These are phyloP conservation scores for Furcifer pardalis DNA, from an alignment of 2,797 vertebrate genomes.

Conservation along the genomic window DNA sequence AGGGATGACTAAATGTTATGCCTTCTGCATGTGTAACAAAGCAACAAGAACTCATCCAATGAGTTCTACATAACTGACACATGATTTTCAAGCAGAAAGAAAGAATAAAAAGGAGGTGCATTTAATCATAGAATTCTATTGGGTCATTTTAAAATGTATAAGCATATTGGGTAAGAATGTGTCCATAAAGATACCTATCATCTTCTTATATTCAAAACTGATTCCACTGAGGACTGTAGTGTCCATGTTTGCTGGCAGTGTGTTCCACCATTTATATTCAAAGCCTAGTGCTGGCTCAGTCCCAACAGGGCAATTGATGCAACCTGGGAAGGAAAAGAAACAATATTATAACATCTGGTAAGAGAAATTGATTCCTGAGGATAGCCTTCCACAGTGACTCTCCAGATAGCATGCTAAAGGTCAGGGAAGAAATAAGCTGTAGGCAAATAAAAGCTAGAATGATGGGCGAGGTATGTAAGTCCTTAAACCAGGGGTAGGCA, in stretches of 20 bases:
- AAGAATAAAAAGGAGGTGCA: not conserved
- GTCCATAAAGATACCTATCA: slow-evolving; percentile 78
- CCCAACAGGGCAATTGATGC: slow-evolving; percentile 85
- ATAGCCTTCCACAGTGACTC: not conserved
- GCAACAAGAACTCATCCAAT: not conserved
- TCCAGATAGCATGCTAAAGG: not conserved
- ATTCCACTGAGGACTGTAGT: slow-evolving; percentile 81
- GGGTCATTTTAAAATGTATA: not conserved
- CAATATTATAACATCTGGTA: not conserved
- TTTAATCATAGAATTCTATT: not conserved
- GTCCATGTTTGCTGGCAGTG: slow-evolving; percentile 90
- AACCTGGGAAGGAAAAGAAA: slow-evolving; percentile 75
- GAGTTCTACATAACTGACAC: not conserved
- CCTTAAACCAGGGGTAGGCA: too few relatives aligned
- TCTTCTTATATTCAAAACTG: slow-evolving; percentile 82
- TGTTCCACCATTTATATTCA: slow-evolving; percentile 99
- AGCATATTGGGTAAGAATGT: rapidly evolving
- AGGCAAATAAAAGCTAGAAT: not conserved
- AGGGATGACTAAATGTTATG: too few relatives aligned
- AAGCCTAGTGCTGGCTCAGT: slow-evolving; percentile 87
- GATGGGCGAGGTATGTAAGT: too few relatives aligned
- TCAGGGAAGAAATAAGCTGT: not conserved
- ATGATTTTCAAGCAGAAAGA: not conserved
- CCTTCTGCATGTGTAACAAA: too few relatives aligned
- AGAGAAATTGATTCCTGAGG: not conserved